Conservation (phyloP, 2,113 vertebrate genomes). For the Tringa solitaria region DNA sequence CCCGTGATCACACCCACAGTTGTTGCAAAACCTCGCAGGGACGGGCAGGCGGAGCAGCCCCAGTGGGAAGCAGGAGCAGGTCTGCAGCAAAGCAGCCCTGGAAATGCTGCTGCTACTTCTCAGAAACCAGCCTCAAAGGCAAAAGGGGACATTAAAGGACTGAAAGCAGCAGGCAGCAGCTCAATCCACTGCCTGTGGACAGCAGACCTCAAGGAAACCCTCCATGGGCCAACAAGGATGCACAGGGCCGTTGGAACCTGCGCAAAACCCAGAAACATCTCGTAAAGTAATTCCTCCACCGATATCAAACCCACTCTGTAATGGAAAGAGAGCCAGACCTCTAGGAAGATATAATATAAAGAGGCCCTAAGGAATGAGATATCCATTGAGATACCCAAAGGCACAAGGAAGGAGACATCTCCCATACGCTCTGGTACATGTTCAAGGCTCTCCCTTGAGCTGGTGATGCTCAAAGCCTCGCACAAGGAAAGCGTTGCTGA, state of each 20-base stretch:
- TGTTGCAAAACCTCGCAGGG: neutral
- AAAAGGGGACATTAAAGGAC: neutral
- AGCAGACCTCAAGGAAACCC: neutral
- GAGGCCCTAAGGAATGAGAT: neutral
- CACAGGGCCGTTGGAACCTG: neutral
- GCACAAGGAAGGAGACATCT: neutral
- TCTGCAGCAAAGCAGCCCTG: neutral
- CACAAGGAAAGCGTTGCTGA: neutral
- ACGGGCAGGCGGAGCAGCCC: neutral
- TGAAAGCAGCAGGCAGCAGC: neutral
- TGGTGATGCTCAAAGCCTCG: neutral
- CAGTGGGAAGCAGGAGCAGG: neutral
- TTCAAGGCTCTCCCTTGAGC: neutral
- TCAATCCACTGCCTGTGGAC: accelerated
- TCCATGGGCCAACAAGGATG: neutral
- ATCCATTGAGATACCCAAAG: neutral
- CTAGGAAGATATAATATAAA: neutral
- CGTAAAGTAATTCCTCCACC: neutral
- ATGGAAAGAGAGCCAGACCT: neutral
- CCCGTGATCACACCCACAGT: neutral
- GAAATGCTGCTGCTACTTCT: neutral
- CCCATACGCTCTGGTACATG: accelerated
- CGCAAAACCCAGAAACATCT: accelerated
- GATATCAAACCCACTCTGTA: neutral
- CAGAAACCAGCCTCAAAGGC: neutral